These are phyloP conservation scores for Palythoa heliodiscus DNA, from an alignment of 92 coral and sea anemone species.

Conservation along the genomic window DNA sequence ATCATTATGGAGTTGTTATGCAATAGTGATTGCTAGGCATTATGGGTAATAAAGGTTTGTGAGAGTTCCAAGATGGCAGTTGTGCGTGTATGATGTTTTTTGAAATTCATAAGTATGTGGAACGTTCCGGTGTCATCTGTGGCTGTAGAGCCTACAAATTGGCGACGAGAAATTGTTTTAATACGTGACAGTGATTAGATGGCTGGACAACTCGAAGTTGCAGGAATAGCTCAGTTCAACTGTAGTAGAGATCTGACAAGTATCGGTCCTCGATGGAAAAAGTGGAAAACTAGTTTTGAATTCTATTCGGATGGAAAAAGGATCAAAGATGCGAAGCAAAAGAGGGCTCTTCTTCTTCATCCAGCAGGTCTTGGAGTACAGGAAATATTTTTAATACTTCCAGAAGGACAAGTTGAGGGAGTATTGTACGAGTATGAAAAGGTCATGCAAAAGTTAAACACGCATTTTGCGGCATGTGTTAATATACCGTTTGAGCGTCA, in stretches of 20 bases:
- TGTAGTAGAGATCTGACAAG: too few species aligned
- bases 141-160: background rate
- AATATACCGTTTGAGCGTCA: slow-evolving; percentile 29
- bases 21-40: background rate
- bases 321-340: too few species aligned
- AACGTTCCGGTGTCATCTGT: background rate
- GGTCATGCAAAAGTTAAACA: slow-evolving; percentile 9
- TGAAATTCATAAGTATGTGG: background rate
- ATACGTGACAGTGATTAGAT: too few species aligned
- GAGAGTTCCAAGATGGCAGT: background rate
- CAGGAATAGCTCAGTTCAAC: too few species aligned
- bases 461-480: background rate
- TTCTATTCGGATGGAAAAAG: background rate
- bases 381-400: too few species aligned
- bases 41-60: background rate
- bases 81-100: background rate
- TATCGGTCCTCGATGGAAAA: too few species aligned
- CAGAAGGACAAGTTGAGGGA: background rate
- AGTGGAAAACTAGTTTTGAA: too few species aligned
- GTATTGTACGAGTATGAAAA: background rate
- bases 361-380: background rate
- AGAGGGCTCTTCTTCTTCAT: background rate
- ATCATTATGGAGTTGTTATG: too few species aligned
- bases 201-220: too few species aligned
- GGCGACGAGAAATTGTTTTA: background rate